Percentiles rank a stretch among this genome's conserved stretches.
phyloP scores from a whole-genome alignment of 2,113 vertebrate species.

The Pyrgilauda ruficollis region DNA sequence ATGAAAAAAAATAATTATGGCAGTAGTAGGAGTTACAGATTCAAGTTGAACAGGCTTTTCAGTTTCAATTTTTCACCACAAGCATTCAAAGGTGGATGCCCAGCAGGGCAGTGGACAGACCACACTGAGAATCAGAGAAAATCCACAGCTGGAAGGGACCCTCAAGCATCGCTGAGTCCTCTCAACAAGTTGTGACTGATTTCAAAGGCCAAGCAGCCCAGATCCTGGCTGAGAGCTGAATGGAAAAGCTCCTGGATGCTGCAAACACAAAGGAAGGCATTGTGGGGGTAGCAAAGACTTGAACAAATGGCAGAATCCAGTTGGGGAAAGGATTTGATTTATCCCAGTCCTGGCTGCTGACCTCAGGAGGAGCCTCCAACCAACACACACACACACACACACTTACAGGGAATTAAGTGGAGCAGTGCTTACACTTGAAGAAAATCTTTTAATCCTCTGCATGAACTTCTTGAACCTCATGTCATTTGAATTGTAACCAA shows the following conservation, averaged over 20 bases:
- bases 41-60: neutral
- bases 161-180: neutral
- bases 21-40: neutral
- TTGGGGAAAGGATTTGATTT: neutral
- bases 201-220: neutral
- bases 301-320: neutral
- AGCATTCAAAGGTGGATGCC: neutral
- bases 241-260: neutral
- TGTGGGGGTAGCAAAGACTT: neutral
- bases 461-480: conserved; percentile 73
- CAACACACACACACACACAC: neutral
- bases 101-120: neutral
- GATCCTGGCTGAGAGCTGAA: neutral
- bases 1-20: neutral
- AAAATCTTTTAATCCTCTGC: conserved; percentile 74
- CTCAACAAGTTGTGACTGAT: neutral
- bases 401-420: neutral
- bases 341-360: neutral
- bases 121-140: neutral
- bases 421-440: conserved; percentile 78
- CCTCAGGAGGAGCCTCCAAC: neutral
- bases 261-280: neutral
- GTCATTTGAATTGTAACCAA: conserved; percentile 68
- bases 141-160: neutral
- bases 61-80: neutral